These are phyloP conservation scores for Morbakka virulenta DNA, from an alignment of 30 jellyfish, hydroid and myxozoan species.

Conservation along the genomic window DNA sequence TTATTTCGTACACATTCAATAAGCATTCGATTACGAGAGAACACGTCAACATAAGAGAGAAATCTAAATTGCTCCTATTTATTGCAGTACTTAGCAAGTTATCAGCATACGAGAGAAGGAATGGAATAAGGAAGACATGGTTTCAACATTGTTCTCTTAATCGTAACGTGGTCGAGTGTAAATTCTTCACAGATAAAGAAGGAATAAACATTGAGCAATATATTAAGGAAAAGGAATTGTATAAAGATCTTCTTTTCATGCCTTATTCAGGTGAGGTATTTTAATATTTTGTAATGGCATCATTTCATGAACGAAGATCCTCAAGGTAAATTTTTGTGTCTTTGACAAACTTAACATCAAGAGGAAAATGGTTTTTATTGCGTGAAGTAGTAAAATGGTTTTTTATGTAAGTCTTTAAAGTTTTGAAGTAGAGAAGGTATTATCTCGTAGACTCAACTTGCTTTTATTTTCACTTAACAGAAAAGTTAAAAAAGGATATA, in stretches of 20 bases:
- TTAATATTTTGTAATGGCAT: no score
- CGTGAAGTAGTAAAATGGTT: no score
- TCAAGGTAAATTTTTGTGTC: no score
- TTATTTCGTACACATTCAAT: no score
- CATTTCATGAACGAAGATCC: no score
- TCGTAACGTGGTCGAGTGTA: conserved; percentile 29
- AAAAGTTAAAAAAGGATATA: no score
- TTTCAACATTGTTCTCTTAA: conserved; percentile 46
- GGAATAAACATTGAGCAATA: conserved; percentile 7
- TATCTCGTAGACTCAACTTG: not conserved
- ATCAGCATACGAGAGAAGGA: conserved; percentile 39
- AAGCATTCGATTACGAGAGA: no score
- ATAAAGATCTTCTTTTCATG: conserved; percentile 69
- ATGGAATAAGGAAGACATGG: conserved; percentile 81
- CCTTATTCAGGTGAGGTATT: conserved; percentile 72
- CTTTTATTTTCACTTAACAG: not conserved
- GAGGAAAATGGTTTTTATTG: no score
- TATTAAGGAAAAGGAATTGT: conserved; percentile 10
- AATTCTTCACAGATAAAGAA: conserved; percentile 74
- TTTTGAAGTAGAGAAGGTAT: not conserved
- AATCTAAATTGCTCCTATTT: conserved; percentile 17
- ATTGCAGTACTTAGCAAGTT: conserved; percentile 67
- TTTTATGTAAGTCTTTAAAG: no score
- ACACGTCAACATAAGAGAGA: no score
- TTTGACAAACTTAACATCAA: no score